These are phyloP conservation scores for Anguilla pacifica DNA, from an alignment of 2,797 vertebrate species.

Conservation along the genomic window DNA sequence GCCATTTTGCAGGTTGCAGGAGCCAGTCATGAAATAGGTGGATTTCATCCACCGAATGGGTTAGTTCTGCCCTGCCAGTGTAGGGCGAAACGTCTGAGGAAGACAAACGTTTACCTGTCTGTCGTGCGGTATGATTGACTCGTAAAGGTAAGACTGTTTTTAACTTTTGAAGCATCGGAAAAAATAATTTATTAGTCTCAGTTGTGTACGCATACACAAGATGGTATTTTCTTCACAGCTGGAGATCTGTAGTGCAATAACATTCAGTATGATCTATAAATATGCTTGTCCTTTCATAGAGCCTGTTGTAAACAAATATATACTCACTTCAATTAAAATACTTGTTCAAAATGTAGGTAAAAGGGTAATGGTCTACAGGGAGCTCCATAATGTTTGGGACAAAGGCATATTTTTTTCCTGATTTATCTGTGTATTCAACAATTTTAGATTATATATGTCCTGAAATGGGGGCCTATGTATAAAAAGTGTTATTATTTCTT, in stretches of 20 bases:
- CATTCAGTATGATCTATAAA: background rate
- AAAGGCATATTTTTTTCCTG: too few species aligned
- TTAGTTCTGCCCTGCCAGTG: background rate
- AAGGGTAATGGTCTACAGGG: background rate
- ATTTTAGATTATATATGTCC: too few species aligned
- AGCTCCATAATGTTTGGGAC: too few species aligned
- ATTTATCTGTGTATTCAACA: too few species aligned
- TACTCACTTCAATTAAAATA: background rate
- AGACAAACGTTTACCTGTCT: background rate
- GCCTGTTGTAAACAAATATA: background rate
- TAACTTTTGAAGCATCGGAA: background rate
- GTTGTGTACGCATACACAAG: background rate
- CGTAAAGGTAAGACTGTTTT: background rate
- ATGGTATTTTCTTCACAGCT: background rate
- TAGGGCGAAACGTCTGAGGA: background rate
- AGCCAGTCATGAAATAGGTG: background rate
- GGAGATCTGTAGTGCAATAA: background rate
- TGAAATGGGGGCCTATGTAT: too few species aligned
- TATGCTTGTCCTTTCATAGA: background rate
- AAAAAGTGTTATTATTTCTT: too few species aligned
- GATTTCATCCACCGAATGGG: background rate
- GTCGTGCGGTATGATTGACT: background rate
- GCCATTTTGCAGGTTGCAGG: conserved; percentile 14
- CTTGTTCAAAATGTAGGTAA: background rate
- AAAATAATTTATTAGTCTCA: background rate